Evolutionary conservation across 2,888 invertebrate species (phyloP).

Genomic region (Tenthredo notha): DNA sequence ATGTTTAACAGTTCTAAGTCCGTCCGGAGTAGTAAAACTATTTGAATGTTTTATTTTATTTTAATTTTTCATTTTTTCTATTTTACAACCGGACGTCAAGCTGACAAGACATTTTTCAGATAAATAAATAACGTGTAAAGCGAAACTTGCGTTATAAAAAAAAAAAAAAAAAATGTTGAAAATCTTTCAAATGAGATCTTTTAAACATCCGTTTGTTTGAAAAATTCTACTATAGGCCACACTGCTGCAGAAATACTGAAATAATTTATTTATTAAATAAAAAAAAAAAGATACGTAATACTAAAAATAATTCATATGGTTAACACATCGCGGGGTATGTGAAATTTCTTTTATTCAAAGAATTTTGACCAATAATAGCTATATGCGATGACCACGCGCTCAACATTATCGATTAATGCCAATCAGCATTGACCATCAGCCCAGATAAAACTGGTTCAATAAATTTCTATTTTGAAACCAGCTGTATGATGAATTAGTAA

Average conservation of each 20-base stretch:
- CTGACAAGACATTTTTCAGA: not conserved
- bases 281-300: not conserved
- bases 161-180: not conserved
- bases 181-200: not conserved
- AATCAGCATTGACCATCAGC: conserved; percentile 25
- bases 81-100: conserved; percentile 4
- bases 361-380: not conserved
- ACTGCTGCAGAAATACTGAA: not conserved
- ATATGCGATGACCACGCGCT: not conserved
- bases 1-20: not conserved
- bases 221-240: not conserved
- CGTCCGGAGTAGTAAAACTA: not conserved
- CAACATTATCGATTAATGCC: conserved; percentile 5
- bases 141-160: not conserved
- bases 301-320: too few species aligned
- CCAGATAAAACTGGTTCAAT: not conserved
- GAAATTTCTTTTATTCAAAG: not conserved
- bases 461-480: not conserved
- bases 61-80: not conserved
- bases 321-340: not conserved
- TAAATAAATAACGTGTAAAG: not conserved
- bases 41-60: not conserved
- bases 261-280: not conserved
- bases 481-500: not conserved
- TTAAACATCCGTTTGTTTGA: not conserved